Percentiles rank a stretch among this genome's conserved stretches.
Evolutionary conservation across 2,113 vertebrate genomes (phyloP).

Genomic region (Columba livia): DNA sequence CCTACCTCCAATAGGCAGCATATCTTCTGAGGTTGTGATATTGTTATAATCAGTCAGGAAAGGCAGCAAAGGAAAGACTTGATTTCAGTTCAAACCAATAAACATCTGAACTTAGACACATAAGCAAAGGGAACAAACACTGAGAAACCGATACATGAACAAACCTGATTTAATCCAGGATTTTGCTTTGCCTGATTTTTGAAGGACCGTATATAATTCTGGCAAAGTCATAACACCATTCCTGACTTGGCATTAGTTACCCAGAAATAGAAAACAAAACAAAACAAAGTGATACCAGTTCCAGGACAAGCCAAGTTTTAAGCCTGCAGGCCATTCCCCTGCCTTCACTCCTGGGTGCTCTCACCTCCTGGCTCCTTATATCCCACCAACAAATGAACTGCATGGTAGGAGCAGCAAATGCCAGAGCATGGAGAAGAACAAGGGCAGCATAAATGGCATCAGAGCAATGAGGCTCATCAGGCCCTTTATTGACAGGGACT

Average conservation of each 20-base stretch:
- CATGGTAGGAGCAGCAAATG: background rate
- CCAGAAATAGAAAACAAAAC: background rate
- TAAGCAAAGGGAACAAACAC: background rate
- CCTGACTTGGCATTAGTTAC: background rate
- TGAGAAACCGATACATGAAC: background rate
- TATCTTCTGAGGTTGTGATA: background rate
- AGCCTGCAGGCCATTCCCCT: background rate
- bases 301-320: background rate
- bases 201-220: background rate
- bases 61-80: background rate
- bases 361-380: background rate
- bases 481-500: background rate
- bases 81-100: background rate
- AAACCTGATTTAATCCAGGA: background rate
- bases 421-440: background rate
- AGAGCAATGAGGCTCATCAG: fast-evolving
- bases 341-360: background rate
- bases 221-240: background rate
- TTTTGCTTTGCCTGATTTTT: background rate
- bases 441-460: background rate
- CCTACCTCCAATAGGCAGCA: background rate
- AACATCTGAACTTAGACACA: background rate
- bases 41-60: background rate
- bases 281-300: background rate
- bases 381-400: background rate